Base-by-base conservation (phyloP, 2,797 vertebrate species). In the Tapirus indicus region DNA sequence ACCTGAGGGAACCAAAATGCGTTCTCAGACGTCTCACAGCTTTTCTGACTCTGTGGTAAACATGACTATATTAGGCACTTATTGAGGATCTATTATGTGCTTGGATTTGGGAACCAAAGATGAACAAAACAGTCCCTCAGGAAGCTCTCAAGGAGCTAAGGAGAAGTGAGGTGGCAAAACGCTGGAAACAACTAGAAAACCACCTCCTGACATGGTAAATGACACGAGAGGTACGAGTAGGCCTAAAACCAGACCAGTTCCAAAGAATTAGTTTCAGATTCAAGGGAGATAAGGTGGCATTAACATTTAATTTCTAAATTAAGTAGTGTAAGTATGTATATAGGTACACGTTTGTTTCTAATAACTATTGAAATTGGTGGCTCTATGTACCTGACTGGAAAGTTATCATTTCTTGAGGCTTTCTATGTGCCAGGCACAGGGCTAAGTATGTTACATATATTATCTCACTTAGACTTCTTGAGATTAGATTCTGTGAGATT, bases 1-100 rank as follows among this genome's bases (percentile, higher is more conserved):
- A 98, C 98, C 99, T 99, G 44, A 3, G 38, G 90, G 56, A 88
- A 83, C 3, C 29, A 66, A 21, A 32, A 84, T 0, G 3, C 12
- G 77, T 29, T 20, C 29, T 78, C 29, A 93, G 83, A n/a, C 0
- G 0, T 18, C 77, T 64, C 21, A 17, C 11, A 35, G 41, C 6
- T 23, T 44, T 41, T 13, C 27, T 9, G 9, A 17, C 4, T 54
- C 52, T 72, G 27, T 68, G n/a, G 41, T 9, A 32, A 60, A 64
- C 5, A 5, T 1, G 11, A 64, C 25, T 64, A 27, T 27, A 0
- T 47, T 2, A 44, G 64, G 29, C 11, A 54, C 29, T 68, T 13
- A 35, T 0, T 25, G 21, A 64, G 32, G 41, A 35, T 29, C 35
- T 82, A 17, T 20, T 27, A 72, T 2, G 3, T 87, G 35, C 27